Conservation (phyloP, 2,797 vertebrate genomes). For the Apodemus agrarius region DNA sequence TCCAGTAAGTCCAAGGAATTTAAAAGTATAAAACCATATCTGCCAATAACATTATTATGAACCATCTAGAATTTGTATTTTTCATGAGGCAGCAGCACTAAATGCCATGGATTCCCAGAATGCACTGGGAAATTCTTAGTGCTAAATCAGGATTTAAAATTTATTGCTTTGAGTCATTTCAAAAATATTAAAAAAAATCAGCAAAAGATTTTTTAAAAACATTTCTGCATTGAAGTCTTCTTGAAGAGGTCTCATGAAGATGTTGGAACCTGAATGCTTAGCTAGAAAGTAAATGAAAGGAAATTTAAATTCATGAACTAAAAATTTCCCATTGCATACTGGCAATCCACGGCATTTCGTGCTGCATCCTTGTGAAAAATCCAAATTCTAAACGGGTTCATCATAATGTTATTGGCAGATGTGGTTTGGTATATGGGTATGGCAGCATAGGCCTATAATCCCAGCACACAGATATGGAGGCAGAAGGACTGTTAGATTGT, state of each 20-base stretch:
- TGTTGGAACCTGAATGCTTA: not conserved
- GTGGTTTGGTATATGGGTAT: conserved; percentile 41
- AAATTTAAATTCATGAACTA: conserved; percentile 1
- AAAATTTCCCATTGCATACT: conserved; percentile 65
- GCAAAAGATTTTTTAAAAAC: conserved; percentile 58
- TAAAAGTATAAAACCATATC: conserved; percentile 75
- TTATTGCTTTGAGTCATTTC: conserved; percentile 65
- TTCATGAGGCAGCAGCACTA: conserved; percentile 66
- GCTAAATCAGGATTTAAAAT: conserved; percentile 64
- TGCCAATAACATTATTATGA: conserved; percentile 74
- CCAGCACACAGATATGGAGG: not conserved
- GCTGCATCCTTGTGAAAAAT: conserved; percentile 64
- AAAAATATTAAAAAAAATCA: conserved; percentile 73
- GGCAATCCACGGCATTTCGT: conserved; percentile 61
- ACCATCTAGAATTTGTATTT: conserved; percentile 74
- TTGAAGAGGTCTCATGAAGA: not conserved
- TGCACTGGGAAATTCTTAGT: conserved; percentile 70
- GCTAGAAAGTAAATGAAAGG: not conserved
- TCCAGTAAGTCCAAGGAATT: conserved; percentile 70
- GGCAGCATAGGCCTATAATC: not conserved
- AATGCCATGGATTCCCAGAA: conserved; percentile 67
- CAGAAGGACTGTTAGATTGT: not conserved
- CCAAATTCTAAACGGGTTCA: conserved; percentile 73
- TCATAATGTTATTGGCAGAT: conserved; percentile 77
- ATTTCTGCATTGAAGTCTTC: not conserved